Evolutionary conservation across 1,140 invertebrate species (phyloP).

Genomic region (Musca vetustissima): DNA sequence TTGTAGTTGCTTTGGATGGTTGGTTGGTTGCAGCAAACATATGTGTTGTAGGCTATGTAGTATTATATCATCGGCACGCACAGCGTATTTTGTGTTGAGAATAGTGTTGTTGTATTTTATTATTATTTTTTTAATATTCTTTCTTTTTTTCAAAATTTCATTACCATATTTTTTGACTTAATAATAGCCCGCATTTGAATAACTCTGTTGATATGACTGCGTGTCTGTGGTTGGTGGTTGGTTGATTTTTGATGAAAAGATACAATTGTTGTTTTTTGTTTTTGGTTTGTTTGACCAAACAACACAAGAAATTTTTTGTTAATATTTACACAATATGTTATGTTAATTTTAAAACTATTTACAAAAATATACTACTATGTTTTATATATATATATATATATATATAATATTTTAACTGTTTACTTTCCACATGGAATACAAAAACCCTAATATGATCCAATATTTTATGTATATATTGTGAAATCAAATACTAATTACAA

Average conservation of each 20-base stretch:
- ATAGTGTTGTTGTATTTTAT: slow-evolving; percentile 27
- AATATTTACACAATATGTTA: not conserved
- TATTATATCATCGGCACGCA: slow-evolving; percentile 38
- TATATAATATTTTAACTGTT: not conserved
- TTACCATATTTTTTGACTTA: slow-evolving; percentile 31
- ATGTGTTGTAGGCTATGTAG: slow-evolving; percentile 32
- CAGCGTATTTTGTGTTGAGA: slow-evolving; percentile 36
- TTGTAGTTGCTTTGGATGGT: slow-evolving; percentile 30
- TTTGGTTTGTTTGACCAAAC: too few species aligned
- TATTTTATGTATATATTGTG: too few species aligned
- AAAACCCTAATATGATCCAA: too few species aligned
- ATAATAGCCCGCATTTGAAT: slow-evolving; percentile 53
- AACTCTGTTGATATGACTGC: slow-evolving; percentile 50
- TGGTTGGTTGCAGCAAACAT: slow-evolving; percentile 6
- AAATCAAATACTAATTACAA: too few species aligned
- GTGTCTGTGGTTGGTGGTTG: too few species aligned
- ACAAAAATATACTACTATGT: too few species aligned
- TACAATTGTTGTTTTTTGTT: not conserved
- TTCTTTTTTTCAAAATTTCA: not conserved
- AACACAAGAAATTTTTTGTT: not conserved
- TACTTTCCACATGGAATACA: not conserved
- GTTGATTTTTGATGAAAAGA: slow-evolving; percentile 11
- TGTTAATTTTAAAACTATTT: slow-evolving; percentile 4
- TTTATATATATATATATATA: not conserved
- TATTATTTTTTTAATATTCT: slow-evolving; percentile 2